These are phyloP conservation scores for Perca flavescens DNA, from an alignment of 2,113 vertebrate genomes.

Conservation along the genomic window DNA sequence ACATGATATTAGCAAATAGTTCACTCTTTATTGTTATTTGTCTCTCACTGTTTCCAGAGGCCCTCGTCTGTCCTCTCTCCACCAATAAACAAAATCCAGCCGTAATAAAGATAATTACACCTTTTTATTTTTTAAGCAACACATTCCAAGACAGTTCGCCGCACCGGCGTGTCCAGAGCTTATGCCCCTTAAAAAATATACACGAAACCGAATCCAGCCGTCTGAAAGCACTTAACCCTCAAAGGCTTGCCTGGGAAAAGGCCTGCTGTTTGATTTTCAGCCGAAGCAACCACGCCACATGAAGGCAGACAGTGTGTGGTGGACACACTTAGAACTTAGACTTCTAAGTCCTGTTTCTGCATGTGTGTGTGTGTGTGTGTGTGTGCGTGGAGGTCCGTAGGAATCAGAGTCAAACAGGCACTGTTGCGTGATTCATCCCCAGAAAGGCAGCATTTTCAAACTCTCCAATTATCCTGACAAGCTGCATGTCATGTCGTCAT, in stretches of 20 bases:
- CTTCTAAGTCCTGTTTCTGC: neutral
- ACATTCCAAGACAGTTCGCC: constrained; percentile 53
- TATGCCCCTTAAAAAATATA: constrained; percentile 75
- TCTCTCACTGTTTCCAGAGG: constrained; percentile 26
- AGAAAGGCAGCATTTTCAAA: constrained; percentile 38
- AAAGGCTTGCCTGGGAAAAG: constrained; percentile 59
- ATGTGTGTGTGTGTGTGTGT: constrained; percentile 25
- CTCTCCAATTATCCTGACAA: constrained; percentile 55
- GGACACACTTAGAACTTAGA: constrained; percentile 2
- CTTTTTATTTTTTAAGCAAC: constrained; percentile 44
- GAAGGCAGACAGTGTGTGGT: constrained; percentile 47
- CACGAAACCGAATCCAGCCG: constrained; percentile 67
- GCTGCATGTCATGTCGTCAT: constrained; percentile 36
- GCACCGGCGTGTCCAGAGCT: constrained; percentile 42
- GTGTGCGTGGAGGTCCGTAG: constrained; percentile 14
- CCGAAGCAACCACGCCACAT: constrained; percentile 43
- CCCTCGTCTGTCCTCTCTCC: neutral
- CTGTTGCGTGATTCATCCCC: constrained; percentile 46
- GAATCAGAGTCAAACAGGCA: constrained; percentile 44
- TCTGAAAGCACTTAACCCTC: constrained; percentile 78
- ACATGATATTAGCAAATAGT: neutral
- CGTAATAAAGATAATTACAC: constrained; percentile 72
- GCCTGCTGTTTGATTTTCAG: constrained; percentile 60
- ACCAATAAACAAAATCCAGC: constrained; percentile 57
- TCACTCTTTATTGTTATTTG: constrained; percentile 1